phyloP scores from a whole-genome alignment of 2,113 vertebrate species.

The Gopherus evgoodei region DNA sequence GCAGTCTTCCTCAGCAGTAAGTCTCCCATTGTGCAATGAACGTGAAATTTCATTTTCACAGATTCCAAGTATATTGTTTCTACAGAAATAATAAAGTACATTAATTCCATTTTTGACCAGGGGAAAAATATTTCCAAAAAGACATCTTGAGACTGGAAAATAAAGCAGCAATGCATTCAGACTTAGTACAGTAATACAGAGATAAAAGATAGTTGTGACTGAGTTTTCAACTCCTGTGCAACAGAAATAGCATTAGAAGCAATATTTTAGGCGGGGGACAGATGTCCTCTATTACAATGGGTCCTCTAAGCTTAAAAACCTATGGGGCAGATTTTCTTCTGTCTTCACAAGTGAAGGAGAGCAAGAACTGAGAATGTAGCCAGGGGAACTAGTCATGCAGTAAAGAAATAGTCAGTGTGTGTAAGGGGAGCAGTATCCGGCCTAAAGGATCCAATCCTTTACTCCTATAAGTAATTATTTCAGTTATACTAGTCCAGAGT shows the following conservation, averaged over 20 bases:
- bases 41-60: neutral
- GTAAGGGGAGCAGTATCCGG: neutral
- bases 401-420: neutral
- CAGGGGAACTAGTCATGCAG: neutral
- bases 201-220: rapidly evolving
- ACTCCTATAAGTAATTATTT: neutral
- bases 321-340: neutral
- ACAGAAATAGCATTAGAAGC: neutral
- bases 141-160: neutral
- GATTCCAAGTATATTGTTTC: neutral
- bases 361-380: neutral
- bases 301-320: neutral
- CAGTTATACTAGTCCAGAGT: neutral
- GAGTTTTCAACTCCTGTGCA: neutral
- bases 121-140: neutral
- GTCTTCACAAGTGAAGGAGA: neutral
- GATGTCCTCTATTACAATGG: neutral
- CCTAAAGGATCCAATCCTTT: neutral
- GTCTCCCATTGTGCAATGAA: neutral
- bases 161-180: neutral
- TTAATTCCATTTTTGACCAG: neutral
- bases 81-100: neutral
- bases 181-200: rapidly evolving
- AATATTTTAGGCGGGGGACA: neutral
- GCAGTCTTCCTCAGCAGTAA: neutral